Base-by-base conservation (phyloP, 2,888 invertebrate genomes). In the Archips xylosteana region DNA sequence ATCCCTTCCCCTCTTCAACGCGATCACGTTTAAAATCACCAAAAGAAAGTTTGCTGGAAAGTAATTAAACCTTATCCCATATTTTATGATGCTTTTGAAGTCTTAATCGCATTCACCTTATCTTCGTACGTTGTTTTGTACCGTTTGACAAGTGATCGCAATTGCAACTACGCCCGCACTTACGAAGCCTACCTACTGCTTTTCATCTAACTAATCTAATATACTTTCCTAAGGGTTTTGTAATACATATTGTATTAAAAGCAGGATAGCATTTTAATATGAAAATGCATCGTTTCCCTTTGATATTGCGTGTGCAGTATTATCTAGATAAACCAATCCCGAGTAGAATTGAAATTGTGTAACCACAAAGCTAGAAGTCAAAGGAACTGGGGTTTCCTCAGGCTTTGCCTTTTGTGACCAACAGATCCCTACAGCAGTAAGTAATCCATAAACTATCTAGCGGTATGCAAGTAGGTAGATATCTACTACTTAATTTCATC, bases 361-460 rank as follows among this genome's bases (percentile, higher is more conserved):
- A 66, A 66, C 54, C 65, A 39, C 65, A 54, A 66, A 65, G 65
- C 65, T 23, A 42, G 4, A 36, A 66, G 23, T 66, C 65, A 66
- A 66, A 66, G 54, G 63, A 42, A 23, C 39, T 60, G 10, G 39
- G 54, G 51, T 15, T 63, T 63, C 32, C 45, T 39, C 39, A 2
- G 23, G 65, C 51, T 23, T 66, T 12, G 54, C 65, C 65, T 66
- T 66, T 66, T 66, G 65, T 39, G 9, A 39, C 42, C 54, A 66
- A 66, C 23, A 15, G 15, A 66, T 39, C 47, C 23, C 39, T 54
- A 32, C 39, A 66, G 54, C 54, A 42, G 54, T 39, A 36, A 54
- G 42, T 23, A 54, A 42, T 15, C 23, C 15, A 23, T 23, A 23
- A 0, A 1, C 23, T 23, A 23, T 23, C 23, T 23, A 23, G 23